phyloP scores from a whole-genome alignment of 1,140 invertebrate species.

The Drosophila sulfurigaster region DNA sequence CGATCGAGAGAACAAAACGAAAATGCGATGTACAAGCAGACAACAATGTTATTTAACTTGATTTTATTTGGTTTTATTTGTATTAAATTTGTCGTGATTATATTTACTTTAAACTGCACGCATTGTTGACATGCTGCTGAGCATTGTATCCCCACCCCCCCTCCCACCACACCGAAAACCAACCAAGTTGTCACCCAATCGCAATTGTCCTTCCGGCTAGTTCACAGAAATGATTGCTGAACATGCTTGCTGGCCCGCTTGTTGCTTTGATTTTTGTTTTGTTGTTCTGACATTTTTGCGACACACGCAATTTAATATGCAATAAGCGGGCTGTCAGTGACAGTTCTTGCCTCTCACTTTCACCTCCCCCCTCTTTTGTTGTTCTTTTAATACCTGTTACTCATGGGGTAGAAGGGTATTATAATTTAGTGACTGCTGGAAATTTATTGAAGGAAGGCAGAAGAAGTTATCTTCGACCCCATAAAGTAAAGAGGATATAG shows the following conservation, averaged over 20 bases:
- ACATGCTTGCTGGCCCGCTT: conserved; percentile 12
- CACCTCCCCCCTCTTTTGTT: background rate
- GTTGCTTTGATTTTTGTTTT: conserved; percentile 55
- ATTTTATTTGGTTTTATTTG: background rate
- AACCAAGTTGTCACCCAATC: conserved; percentile 25
- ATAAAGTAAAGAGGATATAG: too few species aligned
- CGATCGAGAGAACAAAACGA: conserved; percentile 1
- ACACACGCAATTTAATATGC: conserved; percentile 67
- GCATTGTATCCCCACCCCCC: too few species aligned
- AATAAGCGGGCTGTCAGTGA: conserved; percentile 76
- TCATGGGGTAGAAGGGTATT: too few species aligned
- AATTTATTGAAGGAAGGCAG: too few species aligned
- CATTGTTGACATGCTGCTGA: background rate
- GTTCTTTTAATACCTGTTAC: background rate
- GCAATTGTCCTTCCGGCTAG: conserved; percentile 62
- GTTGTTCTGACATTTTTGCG: conserved; percentile 52
- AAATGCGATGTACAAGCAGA: background rate
- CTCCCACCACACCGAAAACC: background rate
- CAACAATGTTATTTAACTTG: background rate
- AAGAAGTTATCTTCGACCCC: too few species aligned
- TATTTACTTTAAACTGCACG: conserved; percentile 26
- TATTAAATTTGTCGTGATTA: conserved; percentile 39
- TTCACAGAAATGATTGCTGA: conserved; percentile 43
- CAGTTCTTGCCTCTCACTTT: conserved; percentile 17
- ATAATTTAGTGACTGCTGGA: too few species aligned